Evolutionary conservation across 1,140 invertebrate genomes (phyloP), one percentile per base, ranked within the genome.

Genomic region (Vanessa tameamea): DNA sequence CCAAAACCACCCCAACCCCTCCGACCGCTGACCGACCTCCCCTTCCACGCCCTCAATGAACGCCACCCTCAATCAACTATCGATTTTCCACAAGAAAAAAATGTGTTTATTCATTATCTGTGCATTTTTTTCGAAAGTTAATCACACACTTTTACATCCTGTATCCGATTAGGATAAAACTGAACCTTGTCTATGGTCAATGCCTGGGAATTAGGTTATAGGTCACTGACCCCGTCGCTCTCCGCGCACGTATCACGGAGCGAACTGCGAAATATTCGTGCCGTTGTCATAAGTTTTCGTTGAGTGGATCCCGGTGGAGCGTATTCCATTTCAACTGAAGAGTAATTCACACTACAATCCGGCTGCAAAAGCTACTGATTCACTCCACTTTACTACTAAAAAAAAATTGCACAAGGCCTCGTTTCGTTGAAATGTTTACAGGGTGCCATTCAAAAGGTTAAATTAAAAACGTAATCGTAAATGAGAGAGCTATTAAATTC

Each of bases 31-130:
- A 64, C 68, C 57, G 67, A 48, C 69, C 76, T 72, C 80, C 78
- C 75, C 77, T 48, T 47, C 50, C 75, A 76, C 78, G 66, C 73
- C 77, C 88, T 89, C 86, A 90, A 89, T 89, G 86, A 85, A 90
- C 77, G 59, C 78, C 78, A 86, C 87, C 86, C 94, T 93, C 89
- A 87, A 77, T 88, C 82, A 88, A 84, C 78, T 88, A 88, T 82
- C 93, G 78, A 84, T 93, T 89, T 88, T 88, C 82, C 73, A 80
- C 72, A 78, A 83, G 78, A 79, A 87, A 86, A 85, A 86, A 37
- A 61, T 9, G 20, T 77, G 69, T 80, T 84, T 83, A 83, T 87
- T 87, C 79, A 82, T 75, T 70, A 75, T 74, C 59, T 73, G 65
- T 68, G 65, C 72, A 73, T 70, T n/a, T 61, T 37, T 43, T 61